Evolutionary conservation across 2,113 vertebrate genomes (phyloP).

Genomic region (Hystrix cristata): DNA sequence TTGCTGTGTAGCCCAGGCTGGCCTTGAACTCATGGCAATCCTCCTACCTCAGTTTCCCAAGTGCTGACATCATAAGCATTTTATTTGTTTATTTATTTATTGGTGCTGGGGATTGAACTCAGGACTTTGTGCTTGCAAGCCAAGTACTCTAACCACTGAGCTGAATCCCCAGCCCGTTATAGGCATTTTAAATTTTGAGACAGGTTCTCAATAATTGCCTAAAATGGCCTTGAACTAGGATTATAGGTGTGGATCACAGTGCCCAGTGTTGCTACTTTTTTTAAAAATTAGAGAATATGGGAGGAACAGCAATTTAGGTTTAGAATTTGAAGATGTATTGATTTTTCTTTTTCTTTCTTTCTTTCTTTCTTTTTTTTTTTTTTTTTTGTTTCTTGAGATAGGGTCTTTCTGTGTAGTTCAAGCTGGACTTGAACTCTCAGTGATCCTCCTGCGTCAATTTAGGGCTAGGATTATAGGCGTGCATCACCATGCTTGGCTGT

Average conservation of each 20-base stretch:
- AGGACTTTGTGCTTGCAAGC: too few species aligned
- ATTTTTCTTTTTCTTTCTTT: not conserved
- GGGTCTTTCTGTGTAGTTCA: not conserved
- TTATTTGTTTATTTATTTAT: not conserved
- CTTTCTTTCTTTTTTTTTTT: not conserved
- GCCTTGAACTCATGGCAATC: not conserved
- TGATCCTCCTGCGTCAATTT: not conserved
- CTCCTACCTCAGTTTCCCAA: not conserved
- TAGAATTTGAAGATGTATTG: constrained; percentile 36
- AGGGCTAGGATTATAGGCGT: not conserved
- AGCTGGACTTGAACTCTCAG: not conserved
- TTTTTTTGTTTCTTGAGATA: too few species aligned
- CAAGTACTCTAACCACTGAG: too few species aligned
- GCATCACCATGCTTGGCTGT: not conserved
- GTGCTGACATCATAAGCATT: not conserved
- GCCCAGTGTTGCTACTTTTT: not conserved
- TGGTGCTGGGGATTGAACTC: too few species aligned
- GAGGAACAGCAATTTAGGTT: not conserved
- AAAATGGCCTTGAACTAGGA: not conserved
- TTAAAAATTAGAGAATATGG: not conserved
- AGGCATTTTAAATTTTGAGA: not conserved
- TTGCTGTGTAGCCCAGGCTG: not conserved
- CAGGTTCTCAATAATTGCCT: not conserved
- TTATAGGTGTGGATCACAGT: not conserved
- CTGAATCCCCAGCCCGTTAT: not conserved